A percentile compares a stretch with the other conserved stretches of the same genome.
Evolutionary conservation across 2,113 vertebrate species (phyloP).

Genomic region (Scolopax mira): DNA sequence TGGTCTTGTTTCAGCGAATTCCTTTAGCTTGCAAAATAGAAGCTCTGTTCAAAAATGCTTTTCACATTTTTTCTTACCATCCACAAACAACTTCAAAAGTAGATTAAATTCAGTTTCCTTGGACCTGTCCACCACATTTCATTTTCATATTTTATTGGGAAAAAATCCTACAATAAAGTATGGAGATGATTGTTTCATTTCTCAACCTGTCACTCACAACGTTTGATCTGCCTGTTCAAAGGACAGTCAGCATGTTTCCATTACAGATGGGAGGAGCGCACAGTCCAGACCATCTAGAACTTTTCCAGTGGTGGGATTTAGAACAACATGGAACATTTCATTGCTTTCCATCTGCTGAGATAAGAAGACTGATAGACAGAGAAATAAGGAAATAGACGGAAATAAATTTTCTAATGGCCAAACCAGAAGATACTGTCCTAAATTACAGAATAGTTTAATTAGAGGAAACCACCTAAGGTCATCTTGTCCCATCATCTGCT

Average conservation of each 20-base stretch:
- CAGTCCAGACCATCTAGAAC: background rate
- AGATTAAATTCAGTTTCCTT: constrained; percentile 22
- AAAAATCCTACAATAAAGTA: background rate
- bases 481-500: background rate
- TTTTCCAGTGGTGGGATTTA: background rate
- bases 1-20: constrained; percentile 44
- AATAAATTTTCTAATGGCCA: background rate
- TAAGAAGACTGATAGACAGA: background rate
- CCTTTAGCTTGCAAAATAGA: constrained; percentile 30
- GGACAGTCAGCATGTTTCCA: background rate
- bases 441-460: background rate
- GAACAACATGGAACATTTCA: background rate
- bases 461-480: background rate
- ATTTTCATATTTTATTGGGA: constrained; percentile 17
- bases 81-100: constrained; percentile 47
- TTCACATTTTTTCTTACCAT: constrained; percentile 2
- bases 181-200: constrained; percentile 37
- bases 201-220: background rate
- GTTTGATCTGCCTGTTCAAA: constrained; percentile 39
- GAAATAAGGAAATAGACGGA: background rate
- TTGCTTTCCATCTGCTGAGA: background rate
- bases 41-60: constrained; percentile 16
- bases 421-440: background rate
- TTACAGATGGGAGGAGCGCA: background rate
- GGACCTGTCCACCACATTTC: constrained; percentile 24